These are phyloP conservation scores for Coccyzus lansbergi DNA, from an alignment of 2,797 vertebrate species.

Conservation along the genomic window DNA sequence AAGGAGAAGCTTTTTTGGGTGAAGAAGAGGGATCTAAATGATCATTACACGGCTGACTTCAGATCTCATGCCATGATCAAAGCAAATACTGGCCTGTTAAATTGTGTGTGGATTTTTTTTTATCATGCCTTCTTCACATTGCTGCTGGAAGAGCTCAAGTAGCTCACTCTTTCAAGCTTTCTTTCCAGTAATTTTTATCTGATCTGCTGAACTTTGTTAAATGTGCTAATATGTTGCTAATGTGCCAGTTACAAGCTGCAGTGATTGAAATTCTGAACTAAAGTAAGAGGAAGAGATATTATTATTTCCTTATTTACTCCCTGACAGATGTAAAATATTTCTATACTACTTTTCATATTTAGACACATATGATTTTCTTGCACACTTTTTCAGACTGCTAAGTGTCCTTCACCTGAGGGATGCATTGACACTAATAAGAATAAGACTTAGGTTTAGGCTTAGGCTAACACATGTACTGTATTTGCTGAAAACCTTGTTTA, in stretches of 20 bases:
- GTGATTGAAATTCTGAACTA: background rate
- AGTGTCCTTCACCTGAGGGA: background rate
- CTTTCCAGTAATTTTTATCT: background rate
- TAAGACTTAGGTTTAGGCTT: background rate
- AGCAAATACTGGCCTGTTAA: background rate
- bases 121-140: background rate
- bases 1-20: background rate
- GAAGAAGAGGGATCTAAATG: background rate
- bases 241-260: background rate
- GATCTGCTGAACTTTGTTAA: background rate
- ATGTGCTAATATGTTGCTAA: background rate
- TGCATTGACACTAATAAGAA: background rate
- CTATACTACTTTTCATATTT: background rate
- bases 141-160: background rate
- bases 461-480: background rate
- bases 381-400: background rate
- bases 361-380: background rate
- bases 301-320: background rate
- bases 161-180: background rate
- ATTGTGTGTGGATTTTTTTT: background rate
- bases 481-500: background rate
- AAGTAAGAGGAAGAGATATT: background rate
- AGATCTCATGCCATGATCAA: background rate
- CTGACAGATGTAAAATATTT: background rate
- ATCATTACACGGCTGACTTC: background rate